A percentile compares a stretch with the other conserved stretches of the same genome.
Conservation (phyloP, 2,888 invertebrate species). For the Oegoconia quadripuncta region DNA sequence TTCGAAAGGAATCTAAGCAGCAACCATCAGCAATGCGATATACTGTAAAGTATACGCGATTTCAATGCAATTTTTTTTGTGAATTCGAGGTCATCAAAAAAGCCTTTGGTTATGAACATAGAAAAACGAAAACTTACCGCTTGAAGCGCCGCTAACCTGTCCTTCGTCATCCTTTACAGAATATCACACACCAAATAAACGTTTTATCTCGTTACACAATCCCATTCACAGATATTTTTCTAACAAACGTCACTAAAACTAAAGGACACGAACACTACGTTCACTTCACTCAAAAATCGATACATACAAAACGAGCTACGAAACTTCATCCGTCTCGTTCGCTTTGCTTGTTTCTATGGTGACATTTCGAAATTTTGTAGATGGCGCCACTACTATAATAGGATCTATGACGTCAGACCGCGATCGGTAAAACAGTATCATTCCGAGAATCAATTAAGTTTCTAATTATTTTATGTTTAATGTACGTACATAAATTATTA, state of each 20-base stretch:
- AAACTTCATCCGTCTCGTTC: constrained; percentile 79
- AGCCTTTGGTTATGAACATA: constrained; percentile 60
- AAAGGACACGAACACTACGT: constrained; percentile 85
- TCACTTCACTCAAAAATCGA: constrained; percentile 88
- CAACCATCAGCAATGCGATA: not conserved
- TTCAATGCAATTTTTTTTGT: constrained; percentile 51
- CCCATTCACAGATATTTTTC: constrained; percentile 88
- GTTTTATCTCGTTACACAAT: constrained; percentile 84
- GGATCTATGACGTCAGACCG: constrained; percentile 52
- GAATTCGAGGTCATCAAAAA: constrained; percentile 65
- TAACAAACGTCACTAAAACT: constrained; percentile 86
- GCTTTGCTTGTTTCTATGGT: constrained; percentile 27
- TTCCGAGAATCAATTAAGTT: constrained; percentile 12
- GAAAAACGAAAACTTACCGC: constrained; percentile 84
- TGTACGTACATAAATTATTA: too few relatives aligned
- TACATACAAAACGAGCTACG: constrained; percentile 83
- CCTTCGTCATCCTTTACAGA: constrained; percentile 92
- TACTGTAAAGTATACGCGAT: constrained; percentile 21
- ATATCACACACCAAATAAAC: constrained; percentile 83
- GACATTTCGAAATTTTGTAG: constrained; percentile 49
- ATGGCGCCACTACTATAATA: constrained; percentile 43
- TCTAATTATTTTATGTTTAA: not conserved
- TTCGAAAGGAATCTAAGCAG: not conserved
- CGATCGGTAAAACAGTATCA: constrained; percentile 48
- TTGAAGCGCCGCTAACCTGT: constrained; percentile 97